Percentiles rank a stretch among this genome's conserved stretches.
Evolutionary conservation across 2,113 vertebrate genomes (phyloP).

Genomic region (Falco punctatus): DNA sequence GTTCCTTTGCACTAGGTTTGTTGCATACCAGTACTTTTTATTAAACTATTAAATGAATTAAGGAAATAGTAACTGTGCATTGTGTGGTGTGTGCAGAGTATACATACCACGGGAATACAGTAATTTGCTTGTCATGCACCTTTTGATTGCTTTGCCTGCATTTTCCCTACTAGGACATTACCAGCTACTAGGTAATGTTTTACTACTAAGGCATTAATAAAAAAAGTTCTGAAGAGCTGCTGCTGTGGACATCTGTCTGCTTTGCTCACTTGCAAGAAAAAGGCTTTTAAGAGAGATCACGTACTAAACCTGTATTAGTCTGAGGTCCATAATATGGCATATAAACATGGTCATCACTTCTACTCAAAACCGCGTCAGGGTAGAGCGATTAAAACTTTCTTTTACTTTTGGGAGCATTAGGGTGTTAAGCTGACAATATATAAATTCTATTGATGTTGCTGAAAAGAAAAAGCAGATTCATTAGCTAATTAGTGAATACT

Average conservation of each 20-base stretch:
- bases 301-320: neutral
- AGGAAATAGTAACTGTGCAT: neutral
- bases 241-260: neutral
- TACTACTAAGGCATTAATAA: neutral
- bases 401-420: neutral
- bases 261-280: neutral
- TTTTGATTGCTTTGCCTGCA: neutral
- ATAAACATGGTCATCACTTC: neutral
- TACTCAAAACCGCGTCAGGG: neutral
- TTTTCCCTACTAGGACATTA: neutral
- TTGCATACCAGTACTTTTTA: neutral
- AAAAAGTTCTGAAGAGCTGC: neutral
- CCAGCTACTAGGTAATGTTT: neutral
- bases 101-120: neutral
- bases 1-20: constrained; percentile 90
- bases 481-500: neutral
- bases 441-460: neutral
- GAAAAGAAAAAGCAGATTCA: constrained; percentile 4
- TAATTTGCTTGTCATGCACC: neutral
- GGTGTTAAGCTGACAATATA: neutral
- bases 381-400: neutral
- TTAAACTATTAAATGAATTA: neutral
- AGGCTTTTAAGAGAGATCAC: neutral
- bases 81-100: neutral
- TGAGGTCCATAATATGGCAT: neutral